A percentile compares a stretch with the other conserved stretches of the same genome.
phyloP scores from a whole-genome alignment of 2,797 vertebrate genomes.

The Enteromius anoplus region DNA sequence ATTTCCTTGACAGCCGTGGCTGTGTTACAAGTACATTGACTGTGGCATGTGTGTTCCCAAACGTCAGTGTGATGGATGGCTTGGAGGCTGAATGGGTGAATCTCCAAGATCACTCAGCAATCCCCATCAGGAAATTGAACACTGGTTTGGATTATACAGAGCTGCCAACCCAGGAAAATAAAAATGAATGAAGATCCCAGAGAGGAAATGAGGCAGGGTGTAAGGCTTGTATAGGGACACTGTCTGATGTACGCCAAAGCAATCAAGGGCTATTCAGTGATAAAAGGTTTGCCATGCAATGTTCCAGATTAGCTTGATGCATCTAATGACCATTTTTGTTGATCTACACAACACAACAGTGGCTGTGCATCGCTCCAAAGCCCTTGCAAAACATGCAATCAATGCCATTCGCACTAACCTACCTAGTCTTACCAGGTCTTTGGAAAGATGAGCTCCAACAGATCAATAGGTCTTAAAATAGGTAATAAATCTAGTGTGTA shows the following conservation, averaged over 20 bases:
- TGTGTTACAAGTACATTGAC: slow-evolving; percentile 2
- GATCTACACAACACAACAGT: neutral
- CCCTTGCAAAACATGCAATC: slow-evolving; percentile 29
- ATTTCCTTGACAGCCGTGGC: neutral
- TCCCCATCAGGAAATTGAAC: slow-evolving; percentile 52
- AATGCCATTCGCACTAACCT: slow-evolving; percentile 19
- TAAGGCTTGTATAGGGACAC: slow-evolving; percentile 26
- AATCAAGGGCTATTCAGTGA: slow-evolving; percentile 45
- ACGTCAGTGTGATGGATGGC: slow-evolving; percentile 39
- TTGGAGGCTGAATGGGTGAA: slow-evolving; percentile 33
- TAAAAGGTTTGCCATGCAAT: slow-evolving; percentile 22
- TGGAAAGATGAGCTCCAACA: neutral
- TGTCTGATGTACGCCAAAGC: slow-evolving; percentile 27
- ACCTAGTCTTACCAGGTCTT: slow-evolving; percentile 1
- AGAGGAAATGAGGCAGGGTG: slow-evolving; percentile 45
- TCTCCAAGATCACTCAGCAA: slow-evolving; percentile 38
- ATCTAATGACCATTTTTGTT: neutral
- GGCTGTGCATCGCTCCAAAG: slow-evolving; percentile 8
- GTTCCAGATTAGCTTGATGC: slow-evolving; percentile 19
- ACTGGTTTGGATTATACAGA: slow-evolving; percentile 9
- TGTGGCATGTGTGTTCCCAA: slow-evolving; percentile 2
- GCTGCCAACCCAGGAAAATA: slow-evolving; percentile 46
- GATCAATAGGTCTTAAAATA: slow-evolving; percentile 27
- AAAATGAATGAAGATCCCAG: slow-evolving; percentile 47
- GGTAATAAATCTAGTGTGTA: slow-evolving; percentile 3